phyloP scores from a whole-genome alignment of 2,888 invertebrate species.

The Yponomeuta sedellus region DNA sequence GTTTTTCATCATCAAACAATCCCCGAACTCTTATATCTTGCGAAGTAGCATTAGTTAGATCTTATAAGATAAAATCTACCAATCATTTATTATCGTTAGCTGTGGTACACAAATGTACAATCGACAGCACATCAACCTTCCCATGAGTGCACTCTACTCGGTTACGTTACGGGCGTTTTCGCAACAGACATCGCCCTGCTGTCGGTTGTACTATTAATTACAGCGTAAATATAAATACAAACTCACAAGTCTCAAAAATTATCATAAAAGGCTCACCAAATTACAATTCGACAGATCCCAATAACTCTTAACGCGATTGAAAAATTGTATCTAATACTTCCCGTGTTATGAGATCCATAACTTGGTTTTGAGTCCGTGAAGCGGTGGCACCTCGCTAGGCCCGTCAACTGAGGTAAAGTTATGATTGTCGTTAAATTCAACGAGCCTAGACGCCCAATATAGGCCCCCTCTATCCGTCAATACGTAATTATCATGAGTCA shows the following conservation, averaged over 20 bases:
- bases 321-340: neutral
- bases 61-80: neutral
- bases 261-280: conserved; percentile 5
- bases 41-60: neutral
- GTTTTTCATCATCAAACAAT: neutral
- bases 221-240: neutral
- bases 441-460: conserved; percentile 20
- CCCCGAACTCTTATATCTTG: neutral
- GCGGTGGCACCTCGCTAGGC: neutral
- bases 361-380: neutral
- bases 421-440: conserved; percentile 27
- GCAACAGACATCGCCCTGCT: too few relatives aligned
- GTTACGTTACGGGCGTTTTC: too few relatives aligned
- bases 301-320: neutral
- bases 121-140: too few relatives aligned
- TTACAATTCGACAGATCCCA: conserved; percentile 1
- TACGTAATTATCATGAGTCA: conserved; percentile 50
- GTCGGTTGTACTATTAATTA: neutral
- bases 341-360: neutral
- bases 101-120: neutral
- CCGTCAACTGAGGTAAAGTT: conserved; percentile 14
- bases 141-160: too few relatives aligned
- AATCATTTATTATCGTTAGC: neutral
- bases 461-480: conserved; percentile 33
- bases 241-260: conserved; percentile 21